Evolutionary conservation across 2,113 vertebrate genomes (phyloP), one percentile per base, ranked within the genome.

Genomic region (Muntiacus reevesi): DNA sequence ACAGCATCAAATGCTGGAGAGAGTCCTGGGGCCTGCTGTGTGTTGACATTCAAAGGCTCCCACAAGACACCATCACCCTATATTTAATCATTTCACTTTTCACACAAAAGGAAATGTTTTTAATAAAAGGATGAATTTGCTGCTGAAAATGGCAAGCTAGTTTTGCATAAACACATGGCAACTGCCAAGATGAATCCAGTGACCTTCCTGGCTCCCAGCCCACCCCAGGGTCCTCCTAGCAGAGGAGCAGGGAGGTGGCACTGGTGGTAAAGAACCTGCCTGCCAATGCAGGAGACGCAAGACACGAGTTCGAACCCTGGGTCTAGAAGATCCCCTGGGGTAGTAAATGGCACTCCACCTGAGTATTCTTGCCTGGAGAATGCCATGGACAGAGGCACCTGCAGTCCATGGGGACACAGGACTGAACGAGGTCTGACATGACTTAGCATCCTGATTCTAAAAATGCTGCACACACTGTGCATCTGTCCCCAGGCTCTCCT

Each of bases 291-390:
- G 10, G 19, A 71, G 67, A 71, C 2, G 5, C 10, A 71, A 40
- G n/a, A 71, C 5, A 2, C 1, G 0, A 40, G 19, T 12, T 71
- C 9, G 2, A 40, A 40, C 19, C n/a, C 67, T 40, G n/a, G n/a
- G 67, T 40, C 19, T 2, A 71, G 67, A 71, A 71, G 67, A 40
- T 40, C 67, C n/a, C 67, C 67, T 71, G 10, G 19, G 19, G 19
- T 71, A 36, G n/a, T 10, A 23, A 71, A 40, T 23, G 67, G 67
- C 67, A 71, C 19, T 19, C 9, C 64, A 71, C 10, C 19, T 10
- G 5, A 40, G n/a, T 6, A 71, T 71, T 71, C 19, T 40, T 71
- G n/a, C 67, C n/a, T 40, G 67, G 67, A 71, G 67, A 71, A 71
- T 40, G 67, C n/a, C n/a, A 71, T 6, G n/a, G n/a, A 40, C 67